Evolutionary conservation across 2,888 invertebrate genomes (phyloP).

Genomic region (Tinea pellionella): DNA sequence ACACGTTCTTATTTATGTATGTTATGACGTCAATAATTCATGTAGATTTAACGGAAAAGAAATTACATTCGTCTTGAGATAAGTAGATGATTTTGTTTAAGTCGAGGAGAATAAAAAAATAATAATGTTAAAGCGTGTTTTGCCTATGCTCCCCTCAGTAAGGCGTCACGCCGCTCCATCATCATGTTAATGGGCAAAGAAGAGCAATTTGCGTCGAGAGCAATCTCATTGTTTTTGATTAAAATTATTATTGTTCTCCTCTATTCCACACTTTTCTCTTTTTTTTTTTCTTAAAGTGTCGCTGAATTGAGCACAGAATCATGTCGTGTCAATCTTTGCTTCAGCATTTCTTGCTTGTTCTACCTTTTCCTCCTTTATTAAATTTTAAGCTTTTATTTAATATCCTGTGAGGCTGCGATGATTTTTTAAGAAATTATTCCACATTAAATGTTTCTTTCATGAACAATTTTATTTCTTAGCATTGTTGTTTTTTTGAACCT

Average conservation of each 20-base stretch:
- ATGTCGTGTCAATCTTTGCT: constrained; percentile 18
- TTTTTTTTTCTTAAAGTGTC: neutral
- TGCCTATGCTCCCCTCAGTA: constrained; percentile 22
- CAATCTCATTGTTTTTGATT: constrained; percentile 63
- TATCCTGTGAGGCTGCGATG: neutral
- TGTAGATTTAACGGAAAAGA: neutral
- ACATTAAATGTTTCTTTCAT: neutral
- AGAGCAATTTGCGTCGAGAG: constrained; percentile 52
- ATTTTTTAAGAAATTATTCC: neutral
- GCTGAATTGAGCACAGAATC: constrained; percentile 23
- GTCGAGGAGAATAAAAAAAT: constrained; percentile 33
- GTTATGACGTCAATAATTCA: neutral
- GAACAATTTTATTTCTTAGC: neutral
- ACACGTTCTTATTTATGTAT: neutral
- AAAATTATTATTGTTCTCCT: constrained; percentile 56
- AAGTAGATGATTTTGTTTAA: constrained; percentile 25
- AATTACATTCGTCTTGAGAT: neutral
- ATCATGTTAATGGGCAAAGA: constrained; percentile 49
- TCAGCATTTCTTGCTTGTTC: neutral
- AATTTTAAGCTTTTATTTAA: neutral
- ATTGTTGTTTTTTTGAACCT: neutral
- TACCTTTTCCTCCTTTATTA: neutral
- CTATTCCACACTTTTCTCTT: constrained; percentile 27
- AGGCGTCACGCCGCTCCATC: constrained; percentile 39
- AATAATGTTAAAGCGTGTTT: constrained; percentile 25